These are phyloP conservation scores for Zaprionus lachaisei DNA, from an alignment of 1,140 invertebrate species.

Conservation along the genomic window DNA sequence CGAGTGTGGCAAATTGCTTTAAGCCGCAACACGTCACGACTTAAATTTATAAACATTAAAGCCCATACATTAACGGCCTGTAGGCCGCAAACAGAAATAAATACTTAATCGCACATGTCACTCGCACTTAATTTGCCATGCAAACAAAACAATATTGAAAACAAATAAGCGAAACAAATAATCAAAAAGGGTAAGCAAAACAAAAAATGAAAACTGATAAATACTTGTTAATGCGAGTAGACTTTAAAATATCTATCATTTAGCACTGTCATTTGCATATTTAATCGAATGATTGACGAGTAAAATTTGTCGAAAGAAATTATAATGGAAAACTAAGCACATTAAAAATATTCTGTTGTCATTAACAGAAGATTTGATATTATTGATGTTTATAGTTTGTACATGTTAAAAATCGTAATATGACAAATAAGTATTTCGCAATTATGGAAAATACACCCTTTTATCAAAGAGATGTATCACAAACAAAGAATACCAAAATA, in stretches of 20 bases:
- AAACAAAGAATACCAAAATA: too few relatives aligned
- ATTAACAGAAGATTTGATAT: neutral
- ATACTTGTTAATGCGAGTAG: constrained; percentile 41
- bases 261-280: constrained; percentile 38
- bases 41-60: constrained; percentile 59
- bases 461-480: too few relatives aligned
- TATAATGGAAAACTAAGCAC: neutral
- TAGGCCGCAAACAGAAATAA: constrained; percentile 41
- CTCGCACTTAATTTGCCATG: constrained; percentile 61
- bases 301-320: neutral
- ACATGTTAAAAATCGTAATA: too few relatives aligned
- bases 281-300: constrained; percentile 22
- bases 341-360: neutral
- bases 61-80: constrained; percentile 34
- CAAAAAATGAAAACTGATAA: constrained; percentile 16
- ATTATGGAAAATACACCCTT: too few relatives aligned
- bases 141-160: constrained; percentile 71
- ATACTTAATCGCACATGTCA: constrained; percentile 75
- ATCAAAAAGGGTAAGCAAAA: neutral
- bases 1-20: constrained; percentile 69
- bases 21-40: constrained; percentile 42
- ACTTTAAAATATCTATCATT: constrained; percentile 24
- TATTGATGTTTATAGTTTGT: neutral
- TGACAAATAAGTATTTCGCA: too few relatives aligned
- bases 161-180: constrained; percentile 44